Evolutionary conservation across 2,888 invertebrate genomes (phyloP).

Genomic region (Apoderus coryli): DNA sequence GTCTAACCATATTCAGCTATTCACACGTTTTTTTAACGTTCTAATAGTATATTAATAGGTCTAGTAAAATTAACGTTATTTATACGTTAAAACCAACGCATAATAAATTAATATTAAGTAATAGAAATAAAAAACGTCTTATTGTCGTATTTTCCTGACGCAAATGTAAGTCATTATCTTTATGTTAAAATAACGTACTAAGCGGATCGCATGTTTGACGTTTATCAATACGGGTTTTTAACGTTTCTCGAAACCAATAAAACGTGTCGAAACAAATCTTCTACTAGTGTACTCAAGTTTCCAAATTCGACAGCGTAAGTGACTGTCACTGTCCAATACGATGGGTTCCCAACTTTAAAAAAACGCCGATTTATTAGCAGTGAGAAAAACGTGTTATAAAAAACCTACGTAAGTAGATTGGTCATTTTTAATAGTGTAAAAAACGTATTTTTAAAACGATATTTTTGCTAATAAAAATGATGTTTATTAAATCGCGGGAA

Average conservation of each 20-base stretch:
- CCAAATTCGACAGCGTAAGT: too few relatives aligned
- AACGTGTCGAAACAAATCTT: too few relatives aligned
- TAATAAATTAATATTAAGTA: not conserved
- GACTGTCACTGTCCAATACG: too few relatives aligned
- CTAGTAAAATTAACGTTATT: constrained; percentile 1
- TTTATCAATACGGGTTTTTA: constrained; percentile 2
- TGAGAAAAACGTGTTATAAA: too few relatives aligned
- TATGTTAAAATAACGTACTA: constrained; percentile 2
- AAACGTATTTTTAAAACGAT: too few relatives aligned
- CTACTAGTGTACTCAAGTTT: too few relatives aligned
- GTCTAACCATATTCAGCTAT: not conserved
- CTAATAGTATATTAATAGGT: constrained; percentile 2
- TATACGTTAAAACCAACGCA: constrained; percentile 1
- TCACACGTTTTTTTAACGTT: constrained; percentile 2
- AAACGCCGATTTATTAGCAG: too few relatives aligned
- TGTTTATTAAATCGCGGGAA: too few relatives aligned
- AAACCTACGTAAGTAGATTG: too few relatives aligned
- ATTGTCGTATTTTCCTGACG: constrained; percentile 2
- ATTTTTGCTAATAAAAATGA: too few relatives aligned
- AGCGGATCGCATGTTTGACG: constrained; percentile 3
- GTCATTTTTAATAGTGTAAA: too few relatives aligned
- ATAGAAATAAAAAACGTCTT: constrained; percentile 1
- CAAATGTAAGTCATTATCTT: constrained; percentile 1
- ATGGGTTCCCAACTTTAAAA: too few relatives aligned
- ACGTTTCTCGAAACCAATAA: constrained; percentile 2